Evolutionary conservation across 2,113 vertebrate species (phyloP), one percentile per base, ranked within the genome.

Genomic region (Holacanthus passer): DNA sequence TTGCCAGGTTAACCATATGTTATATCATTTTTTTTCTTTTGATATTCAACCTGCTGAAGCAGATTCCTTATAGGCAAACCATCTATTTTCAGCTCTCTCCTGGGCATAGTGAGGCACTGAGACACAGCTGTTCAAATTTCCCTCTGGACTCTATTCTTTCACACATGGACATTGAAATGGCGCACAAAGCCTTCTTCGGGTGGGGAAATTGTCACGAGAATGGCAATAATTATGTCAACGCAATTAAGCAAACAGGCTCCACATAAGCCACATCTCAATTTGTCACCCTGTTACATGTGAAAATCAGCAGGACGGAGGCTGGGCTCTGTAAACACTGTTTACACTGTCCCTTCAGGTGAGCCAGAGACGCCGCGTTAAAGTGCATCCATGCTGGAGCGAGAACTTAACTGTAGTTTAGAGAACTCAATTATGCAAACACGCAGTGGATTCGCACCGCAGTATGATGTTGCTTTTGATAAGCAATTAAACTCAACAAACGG

Each of bases 51-150:
- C 74, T 82, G 69, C 82, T 74, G 77, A 73, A 70, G 70, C 62
- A 74, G 41, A 87, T 67, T 86, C n/a, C 79, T 79, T 45, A 55
- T 63, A 82, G 87, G 73, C 78, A 81, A 72, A 77, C 39, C 68
- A 83, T 92, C 88, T 93, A 91, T 91, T 90, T 71, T n/a, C 66
- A 85, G 81, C 59, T 71, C 20, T 85, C 91, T 91, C 89, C 43
- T 58, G 90, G 89, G 92, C 35, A 74, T 67, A 77, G 41, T 5
- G 27, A 70, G 41, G 48, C 52, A 72, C 79, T 19, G 58, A 85
- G 74, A 90, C 87, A 82, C 91, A 93, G 90, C 91, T 93, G 92
- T 90, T 89, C 73, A 71, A 70, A 84, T 84, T 65, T 90, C 92
- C 91, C 90, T 32, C 73, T 63, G 89, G 90, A 91, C 85, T 63